Evolutionary conservation across 2,888 invertebrate species (phyloP), one percentile per base, ranked within the genome.

Genomic region (Galeopsomyia nigrocyanea): DNA sequence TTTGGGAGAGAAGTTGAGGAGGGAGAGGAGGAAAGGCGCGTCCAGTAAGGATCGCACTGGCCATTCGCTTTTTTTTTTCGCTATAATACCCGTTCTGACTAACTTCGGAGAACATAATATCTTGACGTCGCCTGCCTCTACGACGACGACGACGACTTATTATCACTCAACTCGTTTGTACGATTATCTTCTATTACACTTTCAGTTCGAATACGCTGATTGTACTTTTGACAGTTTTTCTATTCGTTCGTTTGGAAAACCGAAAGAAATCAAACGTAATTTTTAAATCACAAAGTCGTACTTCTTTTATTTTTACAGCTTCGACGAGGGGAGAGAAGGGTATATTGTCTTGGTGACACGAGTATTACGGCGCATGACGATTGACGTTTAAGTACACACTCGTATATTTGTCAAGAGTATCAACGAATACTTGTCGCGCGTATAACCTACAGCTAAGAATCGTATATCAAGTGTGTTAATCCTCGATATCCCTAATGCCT

Each of bases 41-140:
- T 75, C 83, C 81, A 82, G 81, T 82, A 82, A 82, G 82, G 84
- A 86, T 85, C 39, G 84, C 85, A 86, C 85, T 86, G 86, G 86
- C 86, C 86, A 84, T 84, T 71, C 53, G 51, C 68, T 69, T 75
- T 58, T 69, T 69, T 75, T 58, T 69, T 75, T 5, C 26, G 5
- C 57, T 69, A 69, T 68, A 69, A 75, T 69, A 75, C 71, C 68
- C 62, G 47, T 71, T 75, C 55, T 72, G 72, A 72, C 69, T 75
- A 69, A 72, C 57, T 17, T 63, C 61, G 57, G 62, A 66, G 39
- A 39, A 39, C n/a, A n/a, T 3, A 39, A 13, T 39, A 39, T 13
- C 39, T 39, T 39, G 7, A 39, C 10, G 39, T 39, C 39, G 39
- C 39, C 13, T 39, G 39, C 39, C 39, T 39, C 39, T 7, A 39